A percentile compares a stretch with the other conserved stretches of the same genome.
phyloP scores from a whole-genome alignment of 2,888 invertebrate species.

The Hipparchia semele region DNA sequence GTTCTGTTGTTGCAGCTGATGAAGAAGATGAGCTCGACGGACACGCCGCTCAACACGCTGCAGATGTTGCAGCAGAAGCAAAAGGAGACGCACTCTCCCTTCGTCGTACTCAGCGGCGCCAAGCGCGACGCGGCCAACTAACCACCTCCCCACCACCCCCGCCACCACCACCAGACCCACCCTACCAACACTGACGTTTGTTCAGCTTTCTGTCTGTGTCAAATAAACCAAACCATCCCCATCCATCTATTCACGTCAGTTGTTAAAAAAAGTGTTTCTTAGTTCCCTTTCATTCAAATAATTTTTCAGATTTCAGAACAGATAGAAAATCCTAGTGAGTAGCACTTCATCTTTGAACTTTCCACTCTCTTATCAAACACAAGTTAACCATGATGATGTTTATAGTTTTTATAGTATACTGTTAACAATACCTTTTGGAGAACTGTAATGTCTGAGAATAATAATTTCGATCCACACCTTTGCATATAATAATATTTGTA shows the following conservation, averaged over 20 bases:
- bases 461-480: background rate
- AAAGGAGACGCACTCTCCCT: slow-evolving; percentile 96
- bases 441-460: slow-evolving; percentile 1
- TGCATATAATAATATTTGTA: background rate
- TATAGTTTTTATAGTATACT: background rate
- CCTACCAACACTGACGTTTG: background rate
- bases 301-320: too few species aligned
- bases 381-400: background rate
- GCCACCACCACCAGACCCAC: background rate
- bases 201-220: too few species aligned
- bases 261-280: too few species aligned
- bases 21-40: slow-evolving; percentile 99
- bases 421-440: background rate
- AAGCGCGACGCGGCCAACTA: slow-evolving; percentile 79
- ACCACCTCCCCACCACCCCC: slow-evolving; percentile 6
- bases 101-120: slow-evolving; percentile 95
- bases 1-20: slow-evolving; percentile 85
- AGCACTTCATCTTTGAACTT: background rate
- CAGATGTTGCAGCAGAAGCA: slow-evolving; percentile 98
- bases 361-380: background rate
- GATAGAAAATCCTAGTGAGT: too few species aligned
- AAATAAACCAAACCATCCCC: too few species aligned
- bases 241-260: too few species aligned
- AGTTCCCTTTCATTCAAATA: too few species aligned
- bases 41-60: slow-evolving; percentile 97